Evolutionary conservation across 2,888 invertebrate species (phyloP).

Genomic region (Brassicogethes aeneus): DNA sequence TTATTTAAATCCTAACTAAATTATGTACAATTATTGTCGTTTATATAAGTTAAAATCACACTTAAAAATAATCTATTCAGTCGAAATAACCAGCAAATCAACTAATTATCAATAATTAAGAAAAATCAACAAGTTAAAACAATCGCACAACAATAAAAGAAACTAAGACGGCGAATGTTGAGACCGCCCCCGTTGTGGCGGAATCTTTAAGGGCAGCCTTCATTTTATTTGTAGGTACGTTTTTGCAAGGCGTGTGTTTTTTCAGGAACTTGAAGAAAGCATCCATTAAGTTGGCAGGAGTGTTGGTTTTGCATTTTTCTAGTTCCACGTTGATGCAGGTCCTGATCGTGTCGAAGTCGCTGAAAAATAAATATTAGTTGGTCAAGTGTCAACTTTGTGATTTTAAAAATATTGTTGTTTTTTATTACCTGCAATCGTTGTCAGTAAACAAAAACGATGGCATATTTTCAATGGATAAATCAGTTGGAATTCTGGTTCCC

Average conservation of each 20-base stretch:
- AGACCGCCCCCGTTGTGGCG: too few relatives aligned
- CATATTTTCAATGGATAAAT: constrained; percentile 47
- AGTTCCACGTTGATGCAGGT: constrained; percentile 51
- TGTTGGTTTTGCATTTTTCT: constrained; percentile 61
- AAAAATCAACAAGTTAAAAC: too few relatives aligned
- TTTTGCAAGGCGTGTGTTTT: constrained; percentile 55
- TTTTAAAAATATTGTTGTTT: constrained; percentile 1
- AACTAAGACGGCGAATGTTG: too few relatives aligned
- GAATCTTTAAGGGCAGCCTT: too few relatives aligned
- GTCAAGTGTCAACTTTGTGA: neutral
- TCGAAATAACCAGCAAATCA: too few relatives aligned
- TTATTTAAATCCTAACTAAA: too few relatives aligned
- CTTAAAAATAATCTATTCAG: too few relatives aligned
- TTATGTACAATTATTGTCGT: too few relatives aligned
- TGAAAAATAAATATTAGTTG: constrained; percentile 30
- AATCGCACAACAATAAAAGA: too few relatives aligned
- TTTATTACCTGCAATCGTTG: constrained; percentile 44
- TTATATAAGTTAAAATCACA: too few relatives aligned
- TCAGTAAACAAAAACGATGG: constrained; percentile 45
- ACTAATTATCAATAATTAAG: too few relatives aligned
- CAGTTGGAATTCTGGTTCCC: constrained; percentile 43
- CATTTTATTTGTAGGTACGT: too few relatives aligned
- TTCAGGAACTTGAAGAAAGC: constrained; percentile 61
- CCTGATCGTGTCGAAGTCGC: constrained; percentile 48
- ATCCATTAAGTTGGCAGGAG: constrained; percentile 71